phyloP scores from a whole-genome alignment of 2,888 invertebrate species.

The Himalopsyche tibetana region DNA sequence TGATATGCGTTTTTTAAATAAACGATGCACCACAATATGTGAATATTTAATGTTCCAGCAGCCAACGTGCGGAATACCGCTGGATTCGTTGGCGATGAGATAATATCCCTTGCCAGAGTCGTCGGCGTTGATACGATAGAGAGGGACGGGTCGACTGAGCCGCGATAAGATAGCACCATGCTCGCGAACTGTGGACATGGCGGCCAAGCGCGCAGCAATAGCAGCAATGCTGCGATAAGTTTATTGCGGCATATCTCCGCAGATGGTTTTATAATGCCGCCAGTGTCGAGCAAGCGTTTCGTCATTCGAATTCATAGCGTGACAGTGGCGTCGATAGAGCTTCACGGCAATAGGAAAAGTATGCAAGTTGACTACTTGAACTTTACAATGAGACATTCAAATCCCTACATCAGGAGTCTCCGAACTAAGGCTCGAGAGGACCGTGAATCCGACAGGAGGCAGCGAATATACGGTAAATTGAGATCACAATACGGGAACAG shows the following conservation, averaged over 20 bases:
- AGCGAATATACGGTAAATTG: too few relatives aligned
- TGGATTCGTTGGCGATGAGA: not conserved
- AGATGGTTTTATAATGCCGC: constrained; percentile 37
- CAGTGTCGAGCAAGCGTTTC: constrained; percentile 16
- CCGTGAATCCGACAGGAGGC: too few relatives aligned
- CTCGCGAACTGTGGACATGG: constrained; percentile 7
- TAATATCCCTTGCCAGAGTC: not conserved
- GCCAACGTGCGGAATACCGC: not conserved
- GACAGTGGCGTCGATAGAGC: not conserved
- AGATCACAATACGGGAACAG: too few relatives aligned
- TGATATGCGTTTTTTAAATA: constrained; percentile 2
- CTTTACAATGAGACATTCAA: too few relatives aligned
- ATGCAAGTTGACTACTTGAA: too few relatives aligned
- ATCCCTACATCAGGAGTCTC: too few relatives aligned
- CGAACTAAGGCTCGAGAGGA: too few relatives aligned
- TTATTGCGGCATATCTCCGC: constrained; percentile 37
- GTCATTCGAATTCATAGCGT: not conserved
- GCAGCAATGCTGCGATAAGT: not conserved
- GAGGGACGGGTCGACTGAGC: not conserved
- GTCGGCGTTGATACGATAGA: not conserved
- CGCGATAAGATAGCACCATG: constrained; percentile 5
- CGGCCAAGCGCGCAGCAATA: not conserved
- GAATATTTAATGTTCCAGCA: not conserved
- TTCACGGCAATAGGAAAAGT: not conserved
- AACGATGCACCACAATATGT: constrained; percentile 1